phyloP scores from a whole-genome alignment of 2,113 vertebrate genomes.

The Muscicapa adusta region DNA sequence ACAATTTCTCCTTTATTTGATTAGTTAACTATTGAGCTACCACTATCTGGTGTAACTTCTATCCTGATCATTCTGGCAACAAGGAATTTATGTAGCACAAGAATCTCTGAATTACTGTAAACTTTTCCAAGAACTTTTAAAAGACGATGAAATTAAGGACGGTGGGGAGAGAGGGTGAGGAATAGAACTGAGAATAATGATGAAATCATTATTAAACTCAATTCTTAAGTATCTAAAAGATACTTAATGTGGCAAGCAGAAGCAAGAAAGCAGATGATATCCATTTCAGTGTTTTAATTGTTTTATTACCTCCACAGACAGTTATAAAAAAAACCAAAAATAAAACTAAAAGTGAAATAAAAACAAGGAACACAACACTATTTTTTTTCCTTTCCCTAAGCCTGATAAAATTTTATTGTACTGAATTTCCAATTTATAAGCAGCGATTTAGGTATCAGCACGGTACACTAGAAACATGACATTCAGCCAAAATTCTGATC shows the following conservation, averaged over 20 bases:
- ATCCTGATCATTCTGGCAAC: background rate
- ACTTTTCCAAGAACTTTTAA: background rate
- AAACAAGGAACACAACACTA: background rate
- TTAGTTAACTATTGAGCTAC: background rate
- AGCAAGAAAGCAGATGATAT: background rate
- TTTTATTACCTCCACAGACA: background rate
- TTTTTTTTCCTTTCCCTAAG: background rate
- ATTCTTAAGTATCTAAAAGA: background rate
- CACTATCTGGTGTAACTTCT: background rate
- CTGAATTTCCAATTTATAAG: background rate
- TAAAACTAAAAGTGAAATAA: background rate
- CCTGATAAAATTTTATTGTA: background rate
- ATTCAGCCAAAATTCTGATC: background rate
- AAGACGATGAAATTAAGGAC: background rate
- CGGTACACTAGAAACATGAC: background rate
- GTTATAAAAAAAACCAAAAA: background rate
- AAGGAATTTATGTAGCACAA: background rate
- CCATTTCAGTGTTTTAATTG: background rate
- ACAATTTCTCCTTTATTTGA: background rate
- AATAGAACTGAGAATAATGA: background rate
- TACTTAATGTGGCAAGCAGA: background rate
- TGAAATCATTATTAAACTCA: background rate
- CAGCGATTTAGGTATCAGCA: background rate
- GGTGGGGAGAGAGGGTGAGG: fast-evolving
- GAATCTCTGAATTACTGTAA: background rate